Evolutionary conservation across 2,888 invertebrate genomes (phyloP), one percentile per base, ranked within the genome.

Genomic region (Drosophila nr. medialis): DNA sequence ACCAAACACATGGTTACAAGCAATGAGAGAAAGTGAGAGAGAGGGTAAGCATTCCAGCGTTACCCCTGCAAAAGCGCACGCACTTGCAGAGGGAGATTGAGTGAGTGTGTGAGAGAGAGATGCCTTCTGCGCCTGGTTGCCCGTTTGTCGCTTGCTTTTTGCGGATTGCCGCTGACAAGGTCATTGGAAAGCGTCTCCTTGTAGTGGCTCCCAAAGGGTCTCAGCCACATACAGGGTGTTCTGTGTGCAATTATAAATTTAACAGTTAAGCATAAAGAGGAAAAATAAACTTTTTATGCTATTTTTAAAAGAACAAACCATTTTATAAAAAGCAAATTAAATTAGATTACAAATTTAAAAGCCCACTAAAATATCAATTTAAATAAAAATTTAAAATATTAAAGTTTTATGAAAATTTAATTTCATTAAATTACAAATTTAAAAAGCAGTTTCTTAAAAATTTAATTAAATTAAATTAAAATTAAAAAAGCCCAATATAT

Each of bases 131-230:
- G 24, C 8, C 15, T 27, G 15, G 24, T 45, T 11, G 7, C 2
- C 13, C 15, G 24, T 15, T 45, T 15, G 24, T 21, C 8, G 15
- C 15, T 54, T 60, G 50, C 40, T 54, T 64, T 71, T 66, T 38
- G 67, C 70, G 64, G 70, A 15, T 70, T 71, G 69, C 54, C 64
- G 59, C 59, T 55, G 48, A 64, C 91, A 91, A 91, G 91, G 91
- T 76, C 86, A 90, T 67, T 86, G 91, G 90, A 91, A 91, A 55
- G 36, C 53, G 71, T 69, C 73, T 77, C 69, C 77, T 72, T 81
- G 64, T 36, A 61, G 32, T 62, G 67, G 74, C 74, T 85, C 74
- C 71, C 50, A 63, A 74, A 79, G 80, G 73, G 75, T 75, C 74
- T 81, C 71, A 75, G 8, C 66, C n/a, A 8, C 11, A 55, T 70